phyloP scores from a whole-genome alignment of 2,113 vertebrate species.

The Hemiprocne comata region DNA sequence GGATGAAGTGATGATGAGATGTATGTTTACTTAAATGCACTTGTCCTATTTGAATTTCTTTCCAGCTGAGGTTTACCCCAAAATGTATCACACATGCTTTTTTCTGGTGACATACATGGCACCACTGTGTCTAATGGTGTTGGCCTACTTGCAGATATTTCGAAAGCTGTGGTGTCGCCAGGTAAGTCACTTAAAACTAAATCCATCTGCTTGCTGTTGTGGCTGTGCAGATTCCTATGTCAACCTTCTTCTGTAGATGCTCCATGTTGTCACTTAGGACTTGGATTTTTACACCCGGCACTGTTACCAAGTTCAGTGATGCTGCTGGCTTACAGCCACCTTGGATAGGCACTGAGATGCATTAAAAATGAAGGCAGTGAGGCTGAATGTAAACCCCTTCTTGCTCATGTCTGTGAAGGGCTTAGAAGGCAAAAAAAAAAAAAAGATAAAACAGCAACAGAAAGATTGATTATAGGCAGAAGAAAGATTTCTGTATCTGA shows the following conservation, averaged over 20 bases:
- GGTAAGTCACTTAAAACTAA: conserved; percentile 72
- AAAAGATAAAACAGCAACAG: background rate
- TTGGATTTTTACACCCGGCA: background rate
- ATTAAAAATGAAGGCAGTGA: background rate
- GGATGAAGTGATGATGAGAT: background rate
- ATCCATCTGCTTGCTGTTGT: background rate
- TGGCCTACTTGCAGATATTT: conserved; percentile 97
- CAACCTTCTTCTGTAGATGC: background rate
- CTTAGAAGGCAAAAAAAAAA: background rate
- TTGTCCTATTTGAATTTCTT: conserved; percentile 57
- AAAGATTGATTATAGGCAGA: background rate
- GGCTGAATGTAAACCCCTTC: background rate
- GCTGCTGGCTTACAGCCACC: background rate
- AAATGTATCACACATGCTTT: conserved; percentile 94
- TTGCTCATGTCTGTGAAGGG: background rate
- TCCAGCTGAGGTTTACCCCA: conserved; percentile 92
- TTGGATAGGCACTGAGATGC: background rate
- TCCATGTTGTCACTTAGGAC: background rate
- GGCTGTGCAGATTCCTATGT: background rate
- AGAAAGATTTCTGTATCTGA: background rate
- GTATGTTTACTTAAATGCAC: background rate
- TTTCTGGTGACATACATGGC: conserved; percentile 95
- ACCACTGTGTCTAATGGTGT: conserved; percentile 93
- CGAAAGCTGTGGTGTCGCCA: conserved; percentile 96
- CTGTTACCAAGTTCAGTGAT: background rate